Base-by-base conservation (phyloP, 2,888 invertebrate species). In the Agrenia bidenticulata region DNA sequence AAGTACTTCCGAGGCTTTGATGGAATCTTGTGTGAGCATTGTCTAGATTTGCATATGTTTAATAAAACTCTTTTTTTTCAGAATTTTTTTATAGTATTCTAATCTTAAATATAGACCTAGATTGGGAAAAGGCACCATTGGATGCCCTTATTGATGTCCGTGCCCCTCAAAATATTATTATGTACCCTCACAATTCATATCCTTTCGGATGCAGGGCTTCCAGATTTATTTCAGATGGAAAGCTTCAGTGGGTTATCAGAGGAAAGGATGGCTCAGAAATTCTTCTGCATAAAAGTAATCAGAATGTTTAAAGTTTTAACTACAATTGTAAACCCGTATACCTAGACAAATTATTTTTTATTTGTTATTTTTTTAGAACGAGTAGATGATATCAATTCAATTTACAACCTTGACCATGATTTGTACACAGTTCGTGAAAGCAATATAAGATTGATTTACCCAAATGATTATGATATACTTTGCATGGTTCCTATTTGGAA, bases 241-340 rank as follows among this genome's bases (percentile, higher is more conserved):
- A 42, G 53, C 27, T 70, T 11, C 67, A 67, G 37, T 70, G 70
- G 70, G 67, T 70, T n/a, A 66, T 70, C 11, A 19, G 67, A 37
- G 70, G 70, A 27, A 70, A 67, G 21, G 70, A 70, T 51, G 70
- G 70, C 0, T 67, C 67, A 2, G 70, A 70, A 66, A 70, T 70
- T 61, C 24, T 70, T 2, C 56, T 70, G 1, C 70, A 70, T 42
- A 70, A 70, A 66, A 65, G 70, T 67, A 64, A 26, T 39, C 24
- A 9, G n/a, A n/a, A n/a, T n/a, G n/a, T n/a, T n/a, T n/a, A n/a
- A n/a, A n/a, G 17, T 32, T 11, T 49, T 56, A 17, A 11, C 32
- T 59, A 7, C 32, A 42, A 26, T 51, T 54, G 17, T 23, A 54
- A 19, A 13, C 15, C 7, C 7, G 17, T 54, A 5, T 11, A 21